phyloP scores from a whole-genome alignment of 1,140 invertebrate genomes.

The Vollenhovia emeryi region DNA sequence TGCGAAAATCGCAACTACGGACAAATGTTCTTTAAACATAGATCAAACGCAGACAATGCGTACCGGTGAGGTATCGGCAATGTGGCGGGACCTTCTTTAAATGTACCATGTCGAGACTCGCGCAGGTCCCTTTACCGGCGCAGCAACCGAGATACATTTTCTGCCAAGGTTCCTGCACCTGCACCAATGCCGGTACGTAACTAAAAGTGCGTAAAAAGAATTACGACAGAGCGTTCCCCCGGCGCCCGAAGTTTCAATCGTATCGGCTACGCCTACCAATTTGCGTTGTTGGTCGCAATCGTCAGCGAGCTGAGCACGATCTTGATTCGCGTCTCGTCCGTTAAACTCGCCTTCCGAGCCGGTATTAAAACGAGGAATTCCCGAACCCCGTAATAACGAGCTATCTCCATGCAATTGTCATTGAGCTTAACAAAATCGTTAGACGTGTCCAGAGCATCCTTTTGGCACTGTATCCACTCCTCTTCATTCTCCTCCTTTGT shows the following conservation, averaged over 20 bases:
- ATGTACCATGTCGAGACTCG: slow-evolving; percentile 95
- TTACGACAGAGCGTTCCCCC: slow-evolving; percentile 25
- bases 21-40: neutral
- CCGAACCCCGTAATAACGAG: slow-evolving; percentile 92
- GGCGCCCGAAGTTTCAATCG: neutral
- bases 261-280: slow-evolving; percentile 86
- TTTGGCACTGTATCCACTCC: slow-evolving; percentile 79
- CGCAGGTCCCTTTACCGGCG: slow-evolving; percentile 90
- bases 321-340: slow-evolving; percentile 93
- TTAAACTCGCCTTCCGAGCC: slow-evolving; percentile 86
- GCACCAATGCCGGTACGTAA: slow-evolving; percentile 94
- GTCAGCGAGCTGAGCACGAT: slow-evolving; percentile 93
- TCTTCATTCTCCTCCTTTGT: slow-evolving; percentile 78
- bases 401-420: slow-evolving; percentile 86
- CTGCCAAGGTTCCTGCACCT: slow-evolving; percentile 92
- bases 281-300: slow-evolving; percentile 93
- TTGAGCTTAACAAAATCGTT: slow-evolving; percentile 89
- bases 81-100: slow-evolving; percentile 92
- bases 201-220: slow-evolving; percentile 83
- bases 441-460: slow-evolving; percentile 76
- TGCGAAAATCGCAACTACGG: neutral
- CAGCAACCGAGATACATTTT: slow-evolving; percentile 93
- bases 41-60: slow-evolving; percentile 22
- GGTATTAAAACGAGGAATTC: slow-evolving; percentile 94
- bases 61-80: slow-evolving; percentile 92